Conservation (phyloP, 2,113 vertebrate genomes). For the Lepus americanus region DNA sequence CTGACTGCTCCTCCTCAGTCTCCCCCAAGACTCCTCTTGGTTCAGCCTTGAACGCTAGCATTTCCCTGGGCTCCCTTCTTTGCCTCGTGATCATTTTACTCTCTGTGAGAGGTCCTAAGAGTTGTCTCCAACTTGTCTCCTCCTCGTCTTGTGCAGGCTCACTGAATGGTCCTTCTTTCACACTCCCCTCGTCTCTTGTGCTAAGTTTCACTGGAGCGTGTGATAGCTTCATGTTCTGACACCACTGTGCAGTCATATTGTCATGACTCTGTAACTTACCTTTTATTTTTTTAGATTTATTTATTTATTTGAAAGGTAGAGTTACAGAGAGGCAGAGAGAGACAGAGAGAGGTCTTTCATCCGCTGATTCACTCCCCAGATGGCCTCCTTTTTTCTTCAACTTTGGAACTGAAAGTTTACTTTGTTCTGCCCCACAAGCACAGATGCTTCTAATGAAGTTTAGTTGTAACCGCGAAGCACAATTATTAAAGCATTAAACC, state of each 20-base stretch:
- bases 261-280: neutral
- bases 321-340: too few species aligned
- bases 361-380: too few species aligned
- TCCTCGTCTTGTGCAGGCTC: neutral
- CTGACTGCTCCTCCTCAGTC: neutral
- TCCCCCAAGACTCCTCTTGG: neutral
- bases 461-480: too few species aligned
- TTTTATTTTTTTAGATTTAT: neutral
- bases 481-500: too few species aligned
- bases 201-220: neutral
- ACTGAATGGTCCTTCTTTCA: neutral
- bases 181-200: neutral
- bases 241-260: neutral
- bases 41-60: neutral
- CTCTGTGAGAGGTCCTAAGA: neutral
- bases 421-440: too few species aligned
- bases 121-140: neutral
- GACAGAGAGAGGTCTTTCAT: too few species aligned
- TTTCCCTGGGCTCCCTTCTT: neutral
- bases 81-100: conserved; percentile 13
- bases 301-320: too few species aligned
- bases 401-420: too few species aligned
- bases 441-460: too few species aligned
- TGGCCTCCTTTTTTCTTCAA: too few species aligned
- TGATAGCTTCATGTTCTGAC: neutral